Conservation (phyloP, 2,113 vertebrate species). For the Brachypodius melanocephalos region DNA sequence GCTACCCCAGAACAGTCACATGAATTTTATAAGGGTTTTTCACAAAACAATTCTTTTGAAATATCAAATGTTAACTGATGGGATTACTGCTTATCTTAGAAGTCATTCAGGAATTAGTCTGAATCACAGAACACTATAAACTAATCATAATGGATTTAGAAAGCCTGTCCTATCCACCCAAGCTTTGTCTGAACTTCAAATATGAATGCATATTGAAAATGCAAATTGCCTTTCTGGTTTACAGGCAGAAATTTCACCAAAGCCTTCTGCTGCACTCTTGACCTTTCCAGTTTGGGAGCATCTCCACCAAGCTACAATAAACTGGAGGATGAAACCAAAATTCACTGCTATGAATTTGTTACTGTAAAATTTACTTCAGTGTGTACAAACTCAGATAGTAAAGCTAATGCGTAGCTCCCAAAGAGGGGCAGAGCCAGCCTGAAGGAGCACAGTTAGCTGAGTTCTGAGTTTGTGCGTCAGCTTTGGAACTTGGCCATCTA, state of each 20-base stretch:
- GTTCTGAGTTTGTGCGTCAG: rapidly evolving
- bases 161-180: background rate
- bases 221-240: background rate
- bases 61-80: background rate
- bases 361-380: too few species aligned
- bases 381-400: background rate
- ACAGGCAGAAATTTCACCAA: background rate
- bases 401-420: background rate
- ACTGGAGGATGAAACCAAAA: background rate
- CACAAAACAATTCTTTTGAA: background rate
- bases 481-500: background rate
- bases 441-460: background rate
- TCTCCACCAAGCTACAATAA: background rate
- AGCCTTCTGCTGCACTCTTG: background rate
- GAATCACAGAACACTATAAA: background rate
- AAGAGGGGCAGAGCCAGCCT: background rate
- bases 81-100: background rate
- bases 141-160: background rate
- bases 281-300: background rate
- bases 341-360: background rate
- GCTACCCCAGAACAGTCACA: background rate
- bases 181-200: background rate
- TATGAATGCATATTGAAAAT: background rate
- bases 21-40: background rate
- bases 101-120: background rate